phyloP scores from a whole-genome alignment of 2,888 invertebrate species.

The Biston stratarius region DNA sequence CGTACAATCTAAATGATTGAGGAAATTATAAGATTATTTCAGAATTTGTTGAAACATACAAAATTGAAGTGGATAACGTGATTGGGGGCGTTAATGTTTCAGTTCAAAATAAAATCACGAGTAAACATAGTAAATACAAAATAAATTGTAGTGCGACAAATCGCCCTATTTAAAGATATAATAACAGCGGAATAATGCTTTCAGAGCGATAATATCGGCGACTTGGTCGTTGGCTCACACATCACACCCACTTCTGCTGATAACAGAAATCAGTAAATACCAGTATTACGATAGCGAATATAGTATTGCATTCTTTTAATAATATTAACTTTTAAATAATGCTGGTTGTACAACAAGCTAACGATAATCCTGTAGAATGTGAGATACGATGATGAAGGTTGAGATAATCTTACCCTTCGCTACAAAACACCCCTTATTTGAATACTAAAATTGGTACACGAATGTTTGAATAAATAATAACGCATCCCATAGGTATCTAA shows the following conservation, averaged over 20 bases:
- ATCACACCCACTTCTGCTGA: constrained; percentile 55
- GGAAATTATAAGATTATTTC: background rate
- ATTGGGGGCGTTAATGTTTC: background rate
- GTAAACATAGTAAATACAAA: constrained; percentile 8
- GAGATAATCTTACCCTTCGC: constrained; percentile 30
- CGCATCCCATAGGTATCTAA: constrained; percentile 52
- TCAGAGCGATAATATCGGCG: constrained; percentile 45
- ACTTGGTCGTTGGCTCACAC: constrained; percentile 54
- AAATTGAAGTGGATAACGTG: background rate
- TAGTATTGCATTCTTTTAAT: constrained; percentile 22
- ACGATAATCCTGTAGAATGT: constrained; percentile 8
- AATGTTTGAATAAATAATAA: constrained; percentile 49
- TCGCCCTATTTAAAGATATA: constrained; percentile 4
- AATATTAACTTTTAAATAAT: constrained; percentile 11
- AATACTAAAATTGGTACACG: constrained; percentile 30
- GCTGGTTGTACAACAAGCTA: background rate
- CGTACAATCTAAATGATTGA: background rate
- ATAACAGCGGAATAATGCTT: constrained; percentile 2
- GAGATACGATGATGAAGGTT: constrained; percentile 20
- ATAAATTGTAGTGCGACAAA: constrained; percentile 1
- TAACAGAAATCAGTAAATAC: constrained; percentile 41
- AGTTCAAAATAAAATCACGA: constrained; percentile 1
- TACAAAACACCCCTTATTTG: constrained; percentile 28
- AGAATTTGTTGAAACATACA: background rate
- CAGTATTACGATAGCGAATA: constrained; percentile 19